Base-by-base conservation (phyloP, 2,888 invertebrate species). In the Caenorhabditis sp. region DNA sequence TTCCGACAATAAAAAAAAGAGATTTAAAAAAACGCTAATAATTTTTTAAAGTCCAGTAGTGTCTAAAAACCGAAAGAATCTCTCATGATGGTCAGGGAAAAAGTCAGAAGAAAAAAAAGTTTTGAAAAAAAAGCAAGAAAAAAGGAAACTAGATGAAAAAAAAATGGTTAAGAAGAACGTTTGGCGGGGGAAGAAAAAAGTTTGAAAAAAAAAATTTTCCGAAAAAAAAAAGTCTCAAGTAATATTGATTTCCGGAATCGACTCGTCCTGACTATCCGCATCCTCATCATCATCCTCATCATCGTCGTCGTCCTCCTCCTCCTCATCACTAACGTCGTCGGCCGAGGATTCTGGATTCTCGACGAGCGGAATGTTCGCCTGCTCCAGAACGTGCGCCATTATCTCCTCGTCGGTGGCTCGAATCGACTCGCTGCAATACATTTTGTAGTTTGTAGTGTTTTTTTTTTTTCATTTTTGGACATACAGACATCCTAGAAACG, bases 211-310 rank as follows among this genome's bases (percentile, higher is more conserved):
- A 31, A 31, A 54, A 54, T 1, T 26, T 54, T 54, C 19, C 3
- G 12, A 38, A 38, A n/a, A n/a, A n/a, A n/a, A n/a, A n/a, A n/a
- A n/a, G n/a, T n/a, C 22, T 63, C 44, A 64, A 22, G 35, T 8
- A 41, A 68, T 47, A 31, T 38, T 44, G 10, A 77, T 59, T n/a
- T 77, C 70, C 10, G 69, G 79, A 38, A 64, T 72, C 58, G 64
- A 72, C 10, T 64, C 72, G 19, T 80, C 80, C 63, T 58, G 35
- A 51, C 77, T 68, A 38, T 26, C 49, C 2, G n/a, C 44, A 5
- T 61, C 59, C 14, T 69, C 68, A 16, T 61, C 69, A 3, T 61
- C 49, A 10, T 76, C 44, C 1, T 66, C 66, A n/a, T 64, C 64
- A 8, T 54, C 74, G 1, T 64, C 74, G 6, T 64, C 56, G 22